These are phyloP conservation scores for Pandemis cinnamomeana DNA, from an alignment of 2,888 invertebrate genomes.

Conservation along the genomic window DNA sequence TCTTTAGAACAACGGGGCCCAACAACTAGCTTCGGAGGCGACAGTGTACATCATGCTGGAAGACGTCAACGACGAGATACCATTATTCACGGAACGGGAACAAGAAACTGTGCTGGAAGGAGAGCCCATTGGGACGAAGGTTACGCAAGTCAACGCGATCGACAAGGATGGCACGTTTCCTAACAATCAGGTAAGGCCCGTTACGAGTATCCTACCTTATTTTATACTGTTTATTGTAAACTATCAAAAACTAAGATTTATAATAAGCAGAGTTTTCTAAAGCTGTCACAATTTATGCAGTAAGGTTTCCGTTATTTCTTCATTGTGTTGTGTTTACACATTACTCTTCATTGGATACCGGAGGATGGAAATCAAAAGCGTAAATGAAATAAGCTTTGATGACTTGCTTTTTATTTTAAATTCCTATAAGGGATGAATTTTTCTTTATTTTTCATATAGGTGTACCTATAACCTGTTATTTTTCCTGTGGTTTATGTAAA, in stretches of 20 bases:
- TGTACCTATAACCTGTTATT: no score
- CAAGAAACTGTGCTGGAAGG: slow-evolving; percentile 98
- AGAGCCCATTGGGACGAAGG: slow-evolving; percentile 97
- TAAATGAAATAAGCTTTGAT: no score
- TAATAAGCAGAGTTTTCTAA: neutral
- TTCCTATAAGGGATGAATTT: no score
- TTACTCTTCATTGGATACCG: no score
- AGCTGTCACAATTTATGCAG: neutral
- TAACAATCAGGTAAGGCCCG: slow-evolving; percentile 91
- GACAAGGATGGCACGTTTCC: slow-evolving; percentile 98
- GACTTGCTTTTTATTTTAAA: no score
- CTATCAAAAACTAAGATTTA: neutral
- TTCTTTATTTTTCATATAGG: no score
- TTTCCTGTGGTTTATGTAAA: no score
- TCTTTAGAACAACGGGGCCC: slow-evolving; percentile 95
- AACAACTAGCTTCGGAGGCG: slow-evolving; percentile 97
- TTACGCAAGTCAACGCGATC: slow-evolving; percentile 97
- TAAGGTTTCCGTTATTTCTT: neutral
- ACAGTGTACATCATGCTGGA: slow-evolving; percentile 96
- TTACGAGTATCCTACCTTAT: neutral
- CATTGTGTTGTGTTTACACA: no score
- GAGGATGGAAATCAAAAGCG: no score
- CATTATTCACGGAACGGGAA: slow-evolving; percentile 96
- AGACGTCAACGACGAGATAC: slow-evolving; percentile 99
- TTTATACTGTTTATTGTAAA: neutral